A percentile compares a stretch with the other conserved stretches of the same genome.
phyloP scores from a whole-genome alignment of 2,113 vertebrate genomes.

The Burhinus oedicnemus region DNA sequence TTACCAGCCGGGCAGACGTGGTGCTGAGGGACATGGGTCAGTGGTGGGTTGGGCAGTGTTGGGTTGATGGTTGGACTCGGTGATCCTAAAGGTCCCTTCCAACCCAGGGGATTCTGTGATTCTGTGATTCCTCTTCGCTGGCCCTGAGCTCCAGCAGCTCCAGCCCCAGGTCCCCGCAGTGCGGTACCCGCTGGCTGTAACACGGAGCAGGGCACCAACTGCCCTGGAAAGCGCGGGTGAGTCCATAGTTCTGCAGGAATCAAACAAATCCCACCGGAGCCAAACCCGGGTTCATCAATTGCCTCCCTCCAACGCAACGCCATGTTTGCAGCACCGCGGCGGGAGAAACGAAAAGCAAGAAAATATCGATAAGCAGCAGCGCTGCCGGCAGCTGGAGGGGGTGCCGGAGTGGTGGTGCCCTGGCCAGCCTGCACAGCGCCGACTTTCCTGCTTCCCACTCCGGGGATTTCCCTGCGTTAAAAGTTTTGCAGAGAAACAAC shows the following conservation, averaged over 20 bases:
- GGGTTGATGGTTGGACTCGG: too few relatives aligned
- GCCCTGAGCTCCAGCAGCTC: background rate
- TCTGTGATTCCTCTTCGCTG: background rate
- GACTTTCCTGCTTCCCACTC: background rate
- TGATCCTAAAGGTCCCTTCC: too few relatives aligned
- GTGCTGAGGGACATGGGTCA: too few relatives aligned
- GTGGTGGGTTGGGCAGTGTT: too few relatives aligned
- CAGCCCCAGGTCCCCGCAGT: background rate
- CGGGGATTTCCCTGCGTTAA: fast-evolving
- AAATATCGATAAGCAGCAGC: background rate
- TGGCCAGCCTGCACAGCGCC: background rate
- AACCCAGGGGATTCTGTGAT: too few relatives aligned
- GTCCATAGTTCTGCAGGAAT: background rate
- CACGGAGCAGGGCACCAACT: fast-evolving
- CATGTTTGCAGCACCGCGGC: fast-evolving
- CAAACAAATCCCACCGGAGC: background rate
- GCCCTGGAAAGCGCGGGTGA: background rate
- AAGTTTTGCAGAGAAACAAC: background rate
- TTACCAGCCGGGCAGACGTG: too few relatives aligned
- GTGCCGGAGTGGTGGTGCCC: background rate
- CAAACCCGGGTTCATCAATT: fast-evolving
- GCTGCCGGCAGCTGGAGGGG: background rate
- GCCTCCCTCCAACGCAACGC: fast-evolving
- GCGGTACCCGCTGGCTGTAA: too few relatives aligned
- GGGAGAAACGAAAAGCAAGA: background rate